Evolutionary conservation across 2,113 vertebrate genomes (phyloP).

Genomic region (Eupsittula cactorum): DNA sequence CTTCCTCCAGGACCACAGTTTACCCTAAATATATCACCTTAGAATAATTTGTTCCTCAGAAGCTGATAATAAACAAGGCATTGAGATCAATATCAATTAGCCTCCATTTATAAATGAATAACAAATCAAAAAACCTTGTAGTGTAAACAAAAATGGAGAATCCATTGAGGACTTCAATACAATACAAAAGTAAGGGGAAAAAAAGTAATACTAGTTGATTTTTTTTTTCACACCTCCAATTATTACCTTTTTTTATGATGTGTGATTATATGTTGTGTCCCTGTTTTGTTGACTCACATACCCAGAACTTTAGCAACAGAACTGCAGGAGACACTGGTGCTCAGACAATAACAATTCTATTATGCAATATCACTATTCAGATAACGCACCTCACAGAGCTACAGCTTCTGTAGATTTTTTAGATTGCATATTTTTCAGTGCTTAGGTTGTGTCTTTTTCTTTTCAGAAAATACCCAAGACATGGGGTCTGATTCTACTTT

Average conservation of each 20-base stretch:
- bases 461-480: neutral
- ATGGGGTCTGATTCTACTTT: neutral
- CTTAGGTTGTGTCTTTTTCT: neutral
- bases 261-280: neutral
- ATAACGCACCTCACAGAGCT: neutral
- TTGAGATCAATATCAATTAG: conserved; percentile 60
- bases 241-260: neutral
- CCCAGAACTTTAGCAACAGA: neutral
- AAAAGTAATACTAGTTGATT: neutral
- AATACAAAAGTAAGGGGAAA: neutral
- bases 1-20: neutral
- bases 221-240: neutral
- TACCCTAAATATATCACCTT: neutral
- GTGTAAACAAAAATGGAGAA: neutral
- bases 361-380: neutral
- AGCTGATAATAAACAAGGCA: conserved; percentile 28
- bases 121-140: conserved; percentile 20
- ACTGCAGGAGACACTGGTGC: neutral
- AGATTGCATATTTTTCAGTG: neutral
- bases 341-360: neutral
- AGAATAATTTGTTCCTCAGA: conserved; percentile 40
- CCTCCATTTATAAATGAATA: conserved; percentile 44
- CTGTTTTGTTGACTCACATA: neutral
- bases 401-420: neutral
- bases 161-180: neutral